phyloP scores from a whole-genome alignment of 2,113 vertebrate genomes.

The Coreoperca whiteheadi region DNA sequence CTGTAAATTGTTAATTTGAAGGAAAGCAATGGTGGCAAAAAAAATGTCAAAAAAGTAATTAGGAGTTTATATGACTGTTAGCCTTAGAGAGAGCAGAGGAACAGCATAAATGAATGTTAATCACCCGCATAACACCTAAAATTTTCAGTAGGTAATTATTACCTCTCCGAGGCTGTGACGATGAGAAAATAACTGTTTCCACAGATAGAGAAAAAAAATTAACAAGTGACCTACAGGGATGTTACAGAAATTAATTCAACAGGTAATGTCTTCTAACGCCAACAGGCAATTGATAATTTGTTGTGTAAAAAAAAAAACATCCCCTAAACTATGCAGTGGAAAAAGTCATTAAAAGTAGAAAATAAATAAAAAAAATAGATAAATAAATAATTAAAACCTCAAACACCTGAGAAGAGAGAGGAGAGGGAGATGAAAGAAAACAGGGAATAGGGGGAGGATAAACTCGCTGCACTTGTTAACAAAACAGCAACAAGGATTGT shows the following conservation, averaged over 20 bases:
- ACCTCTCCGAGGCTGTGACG: constrained; percentile 39
- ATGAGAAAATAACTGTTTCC: constrained; percentile 53
- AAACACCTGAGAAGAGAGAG: constrained; percentile 63
- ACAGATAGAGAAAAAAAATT: constrained; percentile 25
- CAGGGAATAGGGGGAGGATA: constrained; percentile 19
- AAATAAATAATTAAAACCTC: constrained; percentile 57
- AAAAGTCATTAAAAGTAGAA: constrained; percentile 74
- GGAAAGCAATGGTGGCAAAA: background rate
- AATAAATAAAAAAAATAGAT: constrained; percentile 38
- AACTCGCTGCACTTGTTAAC: constrained; percentile 68
- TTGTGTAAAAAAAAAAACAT: constrained; percentile 51
- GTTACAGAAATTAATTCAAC: constrained; percentile 72
- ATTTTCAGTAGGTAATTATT: constrained; percentile 48
- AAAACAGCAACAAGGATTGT: constrained; percentile 67
- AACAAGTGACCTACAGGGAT: constrained; percentile 64
- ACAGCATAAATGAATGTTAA: constrained; percentile 59
- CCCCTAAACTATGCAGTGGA: constrained; percentile 52
- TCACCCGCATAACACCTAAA: constrained; percentile 40
- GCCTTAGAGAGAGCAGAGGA: constrained; percentile 11
- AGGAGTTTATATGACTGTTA: constrained; percentile 26
- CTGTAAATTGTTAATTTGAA: constrained; percentile 10
- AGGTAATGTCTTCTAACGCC: constrained; percentile 65
- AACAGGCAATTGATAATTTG: constrained; percentile 67
- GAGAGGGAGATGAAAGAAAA: constrained; percentile 62
- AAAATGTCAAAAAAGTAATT: constrained; percentile 32